These are phyloP conservation scores for Anoplolepis gracilipes DNA, from an alignment of 1,140 invertebrate species.

Conservation along the genomic window DNA sequence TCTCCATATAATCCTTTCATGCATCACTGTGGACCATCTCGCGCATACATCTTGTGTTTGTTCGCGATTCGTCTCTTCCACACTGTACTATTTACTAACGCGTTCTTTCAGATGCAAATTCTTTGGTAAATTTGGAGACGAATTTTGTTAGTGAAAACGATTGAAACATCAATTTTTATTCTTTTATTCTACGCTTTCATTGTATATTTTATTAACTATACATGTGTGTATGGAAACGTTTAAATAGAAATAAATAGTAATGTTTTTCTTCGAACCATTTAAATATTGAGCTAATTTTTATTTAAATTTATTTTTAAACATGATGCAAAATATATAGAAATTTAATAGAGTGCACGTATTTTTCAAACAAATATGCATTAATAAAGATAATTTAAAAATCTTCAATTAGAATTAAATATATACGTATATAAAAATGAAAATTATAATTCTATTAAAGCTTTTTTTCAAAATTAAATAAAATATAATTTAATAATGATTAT, in stretches of 20 bases:
- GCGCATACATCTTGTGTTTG: not conserved
- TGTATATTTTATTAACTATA: not conserved
- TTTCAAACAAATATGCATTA: no score
- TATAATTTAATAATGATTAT: no score
- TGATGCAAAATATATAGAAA: not conserved
- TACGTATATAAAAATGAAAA: no score
- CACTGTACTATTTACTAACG: not conserved
- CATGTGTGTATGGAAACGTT: no score
- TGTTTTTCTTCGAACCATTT: not conserved
- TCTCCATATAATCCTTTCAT: not conserved
- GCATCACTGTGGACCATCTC: not conserved
- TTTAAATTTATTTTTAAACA: not conserved
- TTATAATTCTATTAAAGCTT: no score
- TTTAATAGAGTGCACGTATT: not conserved
- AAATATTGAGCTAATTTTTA: not conserved
- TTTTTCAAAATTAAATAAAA: not conserved
- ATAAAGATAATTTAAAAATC: no score
- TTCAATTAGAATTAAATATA: no score
- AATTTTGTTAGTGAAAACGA: constrained; percentile 14
- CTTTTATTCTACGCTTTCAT: not conserved
- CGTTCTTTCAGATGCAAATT: not conserved
- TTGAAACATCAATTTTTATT: not conserved
- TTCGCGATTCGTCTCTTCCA: not conserved
- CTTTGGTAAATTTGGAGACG: not conserved
- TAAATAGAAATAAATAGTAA: not conserved